A percentile compares a stretch with the other conserved stretches of the same genome.
Conservation (phyloP, 1,140 invertebrate genomes). For the Gerris buenoi region DNA sequence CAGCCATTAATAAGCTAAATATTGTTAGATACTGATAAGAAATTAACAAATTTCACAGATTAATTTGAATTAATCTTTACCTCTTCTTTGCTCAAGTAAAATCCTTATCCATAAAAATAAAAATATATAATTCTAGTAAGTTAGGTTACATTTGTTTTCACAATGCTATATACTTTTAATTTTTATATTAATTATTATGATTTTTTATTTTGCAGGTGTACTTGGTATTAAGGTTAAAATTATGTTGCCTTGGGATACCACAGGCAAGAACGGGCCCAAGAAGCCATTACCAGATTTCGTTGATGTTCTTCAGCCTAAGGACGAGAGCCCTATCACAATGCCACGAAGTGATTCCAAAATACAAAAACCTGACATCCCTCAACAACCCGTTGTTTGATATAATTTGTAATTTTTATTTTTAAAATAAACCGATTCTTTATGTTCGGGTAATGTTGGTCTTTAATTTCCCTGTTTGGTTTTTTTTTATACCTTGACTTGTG, state of each 20-base stretch:
- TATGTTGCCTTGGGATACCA: slow-evolving; percentile 96
- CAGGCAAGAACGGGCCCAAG: slow-evolving; percentile 93
- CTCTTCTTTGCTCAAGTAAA: no score
- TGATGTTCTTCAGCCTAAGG: slow-evolving; percentile 85
- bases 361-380: slow-evolving; percentile 13
- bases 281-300: slow-evolving; percentile 94
- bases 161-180: not conserved
- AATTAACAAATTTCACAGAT: no score
- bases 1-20: no score
- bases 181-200: not conserved
- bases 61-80: no score
- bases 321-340: slow-evolving; percentile 36
- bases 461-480: no score
- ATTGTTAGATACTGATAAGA: no score
- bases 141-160: no score
- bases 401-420: not conserved
- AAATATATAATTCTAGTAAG: no score
- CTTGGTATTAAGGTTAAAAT: slow-evolving; percentile 95
- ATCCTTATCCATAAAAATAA: no score
- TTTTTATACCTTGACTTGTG: no score
- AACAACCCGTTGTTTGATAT: not conserved
- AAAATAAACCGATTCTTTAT: not conserved
- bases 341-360: slow-evolving; percentile 24
- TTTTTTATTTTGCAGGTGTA: slow-evolving; percentile 40
- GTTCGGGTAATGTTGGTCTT: not conserved